A percentile compares a stretch with the other conserved stretches of the same genome.
Conservation (phyloP, 2,888 invertebrate species). For the Caenorhabditis uteleia region DNA sequence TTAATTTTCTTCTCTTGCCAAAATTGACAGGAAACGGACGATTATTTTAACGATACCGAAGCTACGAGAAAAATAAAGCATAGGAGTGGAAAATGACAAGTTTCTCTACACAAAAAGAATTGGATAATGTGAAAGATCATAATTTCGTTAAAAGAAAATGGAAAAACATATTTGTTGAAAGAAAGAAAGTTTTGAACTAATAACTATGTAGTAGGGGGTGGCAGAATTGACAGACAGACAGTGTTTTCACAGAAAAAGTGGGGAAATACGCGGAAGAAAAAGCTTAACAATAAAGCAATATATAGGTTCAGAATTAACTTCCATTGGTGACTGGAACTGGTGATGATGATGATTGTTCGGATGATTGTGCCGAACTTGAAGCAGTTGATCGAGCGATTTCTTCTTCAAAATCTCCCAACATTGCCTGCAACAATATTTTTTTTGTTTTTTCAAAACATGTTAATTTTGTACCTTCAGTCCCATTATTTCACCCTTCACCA, state of each 20-base stretch:
- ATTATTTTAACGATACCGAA: no score
- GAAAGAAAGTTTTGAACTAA: no score
- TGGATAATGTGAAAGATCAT: neutral
- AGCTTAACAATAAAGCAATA: no score
- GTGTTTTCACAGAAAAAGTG: no score
- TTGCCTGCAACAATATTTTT: conserved; percentile 47
- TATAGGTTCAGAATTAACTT: conserved; percentile 15
- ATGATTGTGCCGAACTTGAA: conserved; percentile 8
- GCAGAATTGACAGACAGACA: no score
- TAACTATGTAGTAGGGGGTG: no score
- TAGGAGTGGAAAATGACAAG: no score
- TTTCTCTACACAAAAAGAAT: neutral
- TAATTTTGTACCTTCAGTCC: conserved; percentile 58
- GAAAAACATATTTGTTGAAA: no score
- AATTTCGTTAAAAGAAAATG: conserved; percentile 9
- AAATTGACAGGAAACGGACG: no score
- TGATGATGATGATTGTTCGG: conserved; percentile 15
- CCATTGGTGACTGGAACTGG: conserved; percentile 39
- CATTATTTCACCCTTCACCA: conserved; percentile 68
- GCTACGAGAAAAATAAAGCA: no score
- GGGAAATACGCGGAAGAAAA: no score
- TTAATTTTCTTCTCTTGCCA: no score
- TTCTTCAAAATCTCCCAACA: conserved; percentile 61
- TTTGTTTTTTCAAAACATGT: conserved; percentile 5
- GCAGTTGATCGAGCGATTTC: conserved; percentile 28